Conservation (phyloP, 2,797 vertebrate species). For the Catharus ustulatus region DNA sequence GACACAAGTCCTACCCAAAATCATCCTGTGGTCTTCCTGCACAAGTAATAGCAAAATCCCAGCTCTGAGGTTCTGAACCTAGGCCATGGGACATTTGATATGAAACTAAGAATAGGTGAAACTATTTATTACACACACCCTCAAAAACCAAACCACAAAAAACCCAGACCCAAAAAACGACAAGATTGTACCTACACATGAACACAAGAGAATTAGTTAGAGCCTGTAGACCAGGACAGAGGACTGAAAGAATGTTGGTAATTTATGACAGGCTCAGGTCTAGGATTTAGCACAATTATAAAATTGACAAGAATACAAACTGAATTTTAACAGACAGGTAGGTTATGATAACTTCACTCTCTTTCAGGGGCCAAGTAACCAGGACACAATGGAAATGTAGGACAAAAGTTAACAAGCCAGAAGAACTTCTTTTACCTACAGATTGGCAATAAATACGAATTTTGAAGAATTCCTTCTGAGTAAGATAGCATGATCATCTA, state of each 20-base stretch:
- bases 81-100: neutral
- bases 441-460: neutral
- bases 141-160: conserved; percentile 5
- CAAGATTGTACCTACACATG: neutral
- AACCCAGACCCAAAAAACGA: neutral
- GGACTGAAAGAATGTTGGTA: neutral
- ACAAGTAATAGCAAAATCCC: neutral
- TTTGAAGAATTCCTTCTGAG: neutral
- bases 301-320: neutral
- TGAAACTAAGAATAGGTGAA: neutral
- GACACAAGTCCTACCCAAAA: neutral
- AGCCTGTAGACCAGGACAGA: neutral
- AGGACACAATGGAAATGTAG: neutral
- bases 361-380: neutral
- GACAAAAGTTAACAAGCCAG: neutral
- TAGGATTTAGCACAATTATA: neutral
- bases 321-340: neutral
- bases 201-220: neutral
- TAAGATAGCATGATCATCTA: neutral
- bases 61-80: neutral
- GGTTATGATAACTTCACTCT: neutral
- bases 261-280: neutral
- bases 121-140: neutral
- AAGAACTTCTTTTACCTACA: neutral
- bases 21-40: neutral